phyloP scores from a whole-genome alignment of 2,888 invertebrate genomes.

The Tetanocera ferruginea region DNA sequence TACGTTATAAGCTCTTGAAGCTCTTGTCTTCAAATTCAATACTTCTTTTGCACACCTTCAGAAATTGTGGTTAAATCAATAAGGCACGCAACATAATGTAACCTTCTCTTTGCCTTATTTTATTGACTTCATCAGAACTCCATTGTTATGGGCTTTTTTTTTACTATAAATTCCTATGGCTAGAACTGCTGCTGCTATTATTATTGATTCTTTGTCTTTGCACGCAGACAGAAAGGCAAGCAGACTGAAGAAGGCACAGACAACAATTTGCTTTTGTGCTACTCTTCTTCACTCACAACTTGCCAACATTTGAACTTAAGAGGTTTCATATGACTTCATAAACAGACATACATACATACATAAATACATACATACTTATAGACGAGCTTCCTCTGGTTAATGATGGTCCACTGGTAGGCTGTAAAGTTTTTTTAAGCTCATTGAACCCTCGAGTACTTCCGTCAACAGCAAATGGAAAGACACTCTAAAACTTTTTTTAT shows the following conservation, averaged over 20 bases:
- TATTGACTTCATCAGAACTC: too few relatives aligned
- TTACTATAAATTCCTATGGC: constrained; percentile 21
- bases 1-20: too few relatives aligned
- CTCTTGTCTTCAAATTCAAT: too few relatives aligned
- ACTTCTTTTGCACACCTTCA: too few relatives aligned
- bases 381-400: constrained; percentile 18
- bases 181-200: constrained; percentile 5
- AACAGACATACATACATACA: constrained; percentile 28
- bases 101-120: neutral
- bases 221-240: neutral
- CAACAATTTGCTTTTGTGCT: neutral
- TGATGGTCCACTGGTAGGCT: neutral
- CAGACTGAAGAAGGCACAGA: neutral
- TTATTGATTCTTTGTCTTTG: neutral
- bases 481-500: neutral
- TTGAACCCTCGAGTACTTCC: constrained; percentile 49
- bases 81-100: neutral
- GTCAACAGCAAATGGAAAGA: constrained; percentile 49
- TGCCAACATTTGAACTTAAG: constrained; percentile 33
- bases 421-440: neutral
- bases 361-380: too few relatives aligned
- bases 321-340: constrained; percentile 35
- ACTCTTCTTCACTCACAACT: neutral
- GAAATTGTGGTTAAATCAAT: too few relatives aligned
- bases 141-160: neutral